A percentile compares a stretch with the other conserved stretches of the same genome.
Evolutionary conservation across 2,888 invertebrate species (phyloP).

Genomic region (Invenusta paracnida): DNA sequence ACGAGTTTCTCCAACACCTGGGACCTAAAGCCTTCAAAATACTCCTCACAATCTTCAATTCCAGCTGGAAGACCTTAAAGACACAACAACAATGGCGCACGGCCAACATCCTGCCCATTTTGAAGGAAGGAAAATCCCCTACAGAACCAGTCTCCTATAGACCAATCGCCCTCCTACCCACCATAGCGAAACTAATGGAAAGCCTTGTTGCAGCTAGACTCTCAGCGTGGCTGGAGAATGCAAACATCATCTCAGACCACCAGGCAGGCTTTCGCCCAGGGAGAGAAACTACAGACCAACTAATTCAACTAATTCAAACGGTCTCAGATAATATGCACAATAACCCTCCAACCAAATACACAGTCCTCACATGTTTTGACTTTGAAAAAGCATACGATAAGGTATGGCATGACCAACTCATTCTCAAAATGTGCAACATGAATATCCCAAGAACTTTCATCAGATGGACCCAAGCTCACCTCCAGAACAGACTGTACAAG

Average conservation of each 20-base stretch:
- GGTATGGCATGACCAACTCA: not conserved
- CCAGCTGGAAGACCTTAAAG: not conserved
- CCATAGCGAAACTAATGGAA: not conserved
- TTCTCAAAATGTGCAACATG: not conserved
- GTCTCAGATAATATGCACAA: not conserved
- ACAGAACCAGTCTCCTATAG: not conserved
- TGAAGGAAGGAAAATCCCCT: not conserved
- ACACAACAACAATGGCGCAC: not conserved
- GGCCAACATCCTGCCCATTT: not conserved
- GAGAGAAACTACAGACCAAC: not conserved
- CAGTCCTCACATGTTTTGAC: not conserved
- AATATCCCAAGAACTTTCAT: not conserved
- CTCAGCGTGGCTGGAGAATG: not conserved
- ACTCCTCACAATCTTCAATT: not conserved
- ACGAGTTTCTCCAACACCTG: not conserved
- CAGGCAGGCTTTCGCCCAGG: not conserved
- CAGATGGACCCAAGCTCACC: not conserved
- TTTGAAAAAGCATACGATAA: constrained; percentile 18
- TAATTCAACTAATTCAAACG: not conserved
- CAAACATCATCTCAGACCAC: not conserved
- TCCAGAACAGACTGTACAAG: not conserved
- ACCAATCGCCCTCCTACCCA: not conserved
- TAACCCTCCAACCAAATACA: not conserved
- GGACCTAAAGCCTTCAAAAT: not conserved
- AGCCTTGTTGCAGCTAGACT: not conserved